Base-by-base conservation (phyloP, 1,140 invertebrate species). In the Tribolium castaneum region DNA sequence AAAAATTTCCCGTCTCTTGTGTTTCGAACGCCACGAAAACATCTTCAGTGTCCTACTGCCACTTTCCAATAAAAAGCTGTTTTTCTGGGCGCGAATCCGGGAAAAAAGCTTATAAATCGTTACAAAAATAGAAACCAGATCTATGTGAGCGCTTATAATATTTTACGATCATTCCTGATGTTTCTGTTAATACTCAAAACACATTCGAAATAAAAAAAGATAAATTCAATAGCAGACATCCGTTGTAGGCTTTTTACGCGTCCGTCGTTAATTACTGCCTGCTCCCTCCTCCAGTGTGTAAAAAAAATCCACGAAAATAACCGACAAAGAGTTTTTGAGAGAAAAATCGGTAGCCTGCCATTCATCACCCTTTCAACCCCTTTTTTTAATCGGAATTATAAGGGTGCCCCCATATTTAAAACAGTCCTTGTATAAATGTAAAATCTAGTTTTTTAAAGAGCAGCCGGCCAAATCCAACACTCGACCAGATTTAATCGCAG, bases 401-500 rank as follows among this genome's bases (percentile, higher is more conserved):
- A 50, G 70, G 78, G 78, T 59, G 66, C 78, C 78, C 77, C 78
- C 59, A 79, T 79, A 76, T 79, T 79, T 79, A 79, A 79, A 79
- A 76, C 76, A 79, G 73, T 75, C 78, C 78, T 79, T 76, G 34
- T 79, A 19, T 19, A 71, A 70, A 51, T 66, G n/a, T 72, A 72
- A 72, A 72, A 72, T 72, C 39, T 72, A 72, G 50, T 66, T 66
- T 66, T 66, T 66, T 66, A 66, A 59, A 66, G 59, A 6, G 59
- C 59, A 66, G 59, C 59, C 59, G 59, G 2, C 59, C 59, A 66
- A 14, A 5, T n/a, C 30, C 30, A 16, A 12, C 59, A 66, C 59
- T 66, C 59, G 59, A 35, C 59, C 34, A 66, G 59, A 66, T 66
- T 39, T 66, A 66, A 66, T 66, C 59, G 59, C 7, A 10, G 6